Evolutionary conservation across 2,888 invertebrate species (phyloP), one percentile per base, ranked within the genome.

Genomic region (Toxonevra muliebris): DNA sequence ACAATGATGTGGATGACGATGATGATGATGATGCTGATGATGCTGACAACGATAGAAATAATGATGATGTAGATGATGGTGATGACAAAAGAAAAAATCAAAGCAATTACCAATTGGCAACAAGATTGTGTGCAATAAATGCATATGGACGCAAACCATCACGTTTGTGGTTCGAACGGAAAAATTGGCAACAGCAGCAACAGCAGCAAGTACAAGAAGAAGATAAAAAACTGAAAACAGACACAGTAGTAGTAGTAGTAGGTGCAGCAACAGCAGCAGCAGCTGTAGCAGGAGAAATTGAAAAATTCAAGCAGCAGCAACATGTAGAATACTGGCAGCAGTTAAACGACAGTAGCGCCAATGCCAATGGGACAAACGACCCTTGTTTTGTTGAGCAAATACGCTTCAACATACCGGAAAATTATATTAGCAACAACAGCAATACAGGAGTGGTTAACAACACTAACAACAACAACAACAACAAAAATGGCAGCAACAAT

Each of bases 41-140:
- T 48, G 17, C 30, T 50, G 55, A 12, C 1, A n/a, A 5, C 3
- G 45, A 48, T 20, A 50, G 9, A 15, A n/a, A 40, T n/a, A n/a
- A n/a, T 17, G 15, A 53, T 15, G 58, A 2, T n/a, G 43, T 3
- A 7, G 19, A 40, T n/a, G n/a, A 50, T 41, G 4, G 50, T 13
- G 15, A 53, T 5, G 13, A 57, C 50, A 17, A 42, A 2, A 17
- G 40, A 40, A 71, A 76, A 74, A 74, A 76, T 69, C 72, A 72
- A 69, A 73, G 70, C 74, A 67, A 70, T 75, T 68, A 73, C 69
- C 71, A 74, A 74, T 77, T 75, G 74, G 73, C 80, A 62, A 66
- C 69, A 30, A 66, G 15, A 41, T 7, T 17, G 17, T 30, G 13
- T 65, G 59, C 66, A 70, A 55, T 40, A 17, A 12, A 55, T 64